These are phyloP conservation scores for Drosophila affinis DNA, from an alignment of 2,888 invertebrate genomes.

Conservation along the genomic window DNA sequence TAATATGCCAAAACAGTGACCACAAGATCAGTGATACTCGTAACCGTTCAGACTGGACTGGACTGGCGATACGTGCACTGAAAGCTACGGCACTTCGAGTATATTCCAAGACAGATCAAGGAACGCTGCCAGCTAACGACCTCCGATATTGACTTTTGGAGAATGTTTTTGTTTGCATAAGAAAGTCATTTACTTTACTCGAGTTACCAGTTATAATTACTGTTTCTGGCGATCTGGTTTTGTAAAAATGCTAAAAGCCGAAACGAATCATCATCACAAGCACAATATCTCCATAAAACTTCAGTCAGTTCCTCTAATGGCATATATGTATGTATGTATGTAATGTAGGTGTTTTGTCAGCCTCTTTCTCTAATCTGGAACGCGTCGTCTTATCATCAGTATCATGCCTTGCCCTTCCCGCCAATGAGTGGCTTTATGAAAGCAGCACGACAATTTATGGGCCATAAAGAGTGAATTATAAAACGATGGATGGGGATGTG, in stretches of 20 bases:
- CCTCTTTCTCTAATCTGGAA: conserved; percentile 30
- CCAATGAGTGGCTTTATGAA: conserved; percentile 46
- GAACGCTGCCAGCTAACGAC: conserved; percentile 21
- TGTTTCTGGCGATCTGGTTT: conserved; percentile 11
- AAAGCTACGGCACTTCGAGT: conserved; percentile 20
- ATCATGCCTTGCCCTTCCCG: conserved; percentile 1
- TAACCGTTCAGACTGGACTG: no score
- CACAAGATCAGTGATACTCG: conserved; percentile 9
- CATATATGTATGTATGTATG: no score
- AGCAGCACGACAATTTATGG: conserved; percentile 67
- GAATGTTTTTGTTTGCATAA: conserved; percentile 1
- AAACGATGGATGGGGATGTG: conserved; percentile 48
- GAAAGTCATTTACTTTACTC: conserved; percentile 21
- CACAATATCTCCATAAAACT: background rate
- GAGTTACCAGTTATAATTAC: conserved; percentile 25
- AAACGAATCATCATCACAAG: conserved; percentile 7
- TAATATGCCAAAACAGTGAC: conserved; percentile 15
- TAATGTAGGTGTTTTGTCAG: conserved; percentile 13
- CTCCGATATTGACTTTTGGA: conserved; percentile 16
- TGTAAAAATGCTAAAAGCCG: conserved; percentile 11
- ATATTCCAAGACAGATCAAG: conserved; percentile 32
- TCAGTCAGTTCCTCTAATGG: background rate
- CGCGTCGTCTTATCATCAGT: conserved; percentile 52
- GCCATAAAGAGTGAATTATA: conserved; percentile 28
- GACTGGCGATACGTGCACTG: conserved; percentile 33